These are phyloP conservation scores for Hydrozoanthus tunicans DNA, from an alignment of 64 coral and sea anemone genomes.

Conservation along the genomic window DNA sequence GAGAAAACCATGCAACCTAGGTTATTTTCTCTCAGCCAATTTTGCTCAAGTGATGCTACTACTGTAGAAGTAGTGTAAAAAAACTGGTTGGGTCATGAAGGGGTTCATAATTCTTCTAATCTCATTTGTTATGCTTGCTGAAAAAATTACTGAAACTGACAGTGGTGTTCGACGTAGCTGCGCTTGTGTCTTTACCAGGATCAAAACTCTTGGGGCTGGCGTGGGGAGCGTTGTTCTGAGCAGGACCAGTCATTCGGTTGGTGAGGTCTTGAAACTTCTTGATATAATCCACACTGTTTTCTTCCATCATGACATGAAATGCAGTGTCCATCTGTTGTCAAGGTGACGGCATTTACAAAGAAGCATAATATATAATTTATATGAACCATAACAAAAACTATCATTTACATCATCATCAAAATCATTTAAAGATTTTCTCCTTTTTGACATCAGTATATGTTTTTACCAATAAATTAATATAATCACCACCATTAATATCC, in stretches of 20 bases:
- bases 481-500: too few relatives aligned
- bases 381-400: not conserved
- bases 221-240: not conserved
- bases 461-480: not conserved
- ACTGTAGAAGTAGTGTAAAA: too few relatives aligned
- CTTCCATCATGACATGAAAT: conserved; percentile 44
- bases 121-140: conserved; percentile 29
- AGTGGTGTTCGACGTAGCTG: not conserved
- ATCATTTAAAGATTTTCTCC: too few relatives aligned
- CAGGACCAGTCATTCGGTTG: conserved; percentile 37
- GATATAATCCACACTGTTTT: conserved; percentile 55
- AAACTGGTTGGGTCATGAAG: too few relatives aligned
- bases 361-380: not conserved
- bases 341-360: not conserved
- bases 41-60: too few relatives aligned
- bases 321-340: conserved; percentile 42
- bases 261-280: conserved; percentile 54
- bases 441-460: too few relatives aligned
- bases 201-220: conserved; percentile 16
- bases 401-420: too few relatives aligned
- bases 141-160: conserved; percentile 55
- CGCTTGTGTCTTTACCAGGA: not conserved
- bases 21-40: too few relatives aligned
- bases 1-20: too few relatives aligned
- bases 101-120: not conserved